Base-by-base conservation (phyloP, 2,888 invertebrate genomes). In the Drosophila anomelani region DNA sequence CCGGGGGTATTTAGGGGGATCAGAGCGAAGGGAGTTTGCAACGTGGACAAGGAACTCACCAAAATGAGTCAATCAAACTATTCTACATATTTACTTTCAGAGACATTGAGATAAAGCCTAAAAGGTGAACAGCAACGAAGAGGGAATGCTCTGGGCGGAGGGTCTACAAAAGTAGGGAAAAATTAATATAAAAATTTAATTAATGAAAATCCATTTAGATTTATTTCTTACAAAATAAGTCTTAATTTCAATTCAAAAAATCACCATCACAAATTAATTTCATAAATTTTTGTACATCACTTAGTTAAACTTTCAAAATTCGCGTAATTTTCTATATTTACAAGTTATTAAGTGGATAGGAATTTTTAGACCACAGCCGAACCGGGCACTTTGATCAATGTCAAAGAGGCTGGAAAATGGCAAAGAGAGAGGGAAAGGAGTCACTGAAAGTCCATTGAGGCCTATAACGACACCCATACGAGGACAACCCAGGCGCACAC, bases 1-100 rank as follows among this genome's bases (percentile, higher is more conserved):
- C 32, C 10, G 43, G 20, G 41, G 20, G 41, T 12, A 39, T 36
- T 10, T 6, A 6, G n/a, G 32, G 60, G 23, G 13, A 44, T 7
- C 13, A 3, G 12, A 47, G 55, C 29, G 46, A 20, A 38, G 32
- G n/a, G 39, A 29, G 15, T 26, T 29, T 47, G 57, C 61, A 68
- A 57, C 55, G 60, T 60, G 55, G 57, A 47, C 59, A 60, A 49
- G 71, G 76, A 58, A 77, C 85, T 77, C 88, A 88, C 71, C 75
- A 88, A 86, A 86, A 86, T 88, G 81, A 86, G 85, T 88, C 85
- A 88, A 88, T 88, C 89, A 86, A 88, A 79, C 76, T 69, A 71
- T 75, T 77, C 51, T 75, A 77, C 86, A 75, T 84, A 79, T 84
- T 85, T 79, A 73, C 78, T 77, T 78, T 77, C 67, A 57, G 58